phyloP scores from a whole-genome alignment of 2,888 invertebrate genomes.

The Dicranocentrus wangi region DNA sequence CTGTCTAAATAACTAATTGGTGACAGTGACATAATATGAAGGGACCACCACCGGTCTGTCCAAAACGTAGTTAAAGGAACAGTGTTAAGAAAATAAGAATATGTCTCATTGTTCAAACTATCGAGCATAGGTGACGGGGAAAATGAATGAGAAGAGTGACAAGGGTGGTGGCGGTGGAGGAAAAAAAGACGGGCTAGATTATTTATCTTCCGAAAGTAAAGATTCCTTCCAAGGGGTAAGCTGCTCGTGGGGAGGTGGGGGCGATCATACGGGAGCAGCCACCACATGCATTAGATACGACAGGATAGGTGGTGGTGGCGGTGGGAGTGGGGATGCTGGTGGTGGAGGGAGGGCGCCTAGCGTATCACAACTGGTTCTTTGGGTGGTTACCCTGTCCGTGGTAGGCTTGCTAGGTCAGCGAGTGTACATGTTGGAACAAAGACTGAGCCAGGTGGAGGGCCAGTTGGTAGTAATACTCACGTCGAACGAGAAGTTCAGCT shows the following conservation, averaged over 20 bases:
- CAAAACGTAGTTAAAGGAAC: neutral
- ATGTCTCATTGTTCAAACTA: constrained; percentile 13
- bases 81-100: too few relatives aligned
- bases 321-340: neutral
- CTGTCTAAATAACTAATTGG: constrained; percentile 16
- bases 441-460: constrained; percentile 64
- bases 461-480: constrained; percentile 60
- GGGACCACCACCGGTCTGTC: neutral
- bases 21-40: constrained; percentile 41
- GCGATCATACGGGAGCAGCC: neutral
- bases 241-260: constrained; percentile 16
- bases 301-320: constrained; percentile 1
- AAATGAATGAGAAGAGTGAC: constrained; percentile 53
- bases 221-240: too few relatives aligned
- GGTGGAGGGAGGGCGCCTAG: constrained; percentile 27
- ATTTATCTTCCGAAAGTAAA: too few relatives aligned
- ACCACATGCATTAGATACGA: neutral
- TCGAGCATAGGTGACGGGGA: constrained; percentile 14
- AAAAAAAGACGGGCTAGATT: constrained; percentile 18
- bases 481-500: neutral
- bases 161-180: constrained; percentile 36
- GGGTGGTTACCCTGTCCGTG: constrained; percentile 46
- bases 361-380: constrained; percentile 39
- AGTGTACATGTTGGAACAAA: constrained; percentile 63
- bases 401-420: constrained; percentile 53